Evolutionary conservation across 2,888 invertebrate genomes (phyloP), one percentile per base, ranked within the genome.

Genomic region (Polydesmus complanatus): DNA sequence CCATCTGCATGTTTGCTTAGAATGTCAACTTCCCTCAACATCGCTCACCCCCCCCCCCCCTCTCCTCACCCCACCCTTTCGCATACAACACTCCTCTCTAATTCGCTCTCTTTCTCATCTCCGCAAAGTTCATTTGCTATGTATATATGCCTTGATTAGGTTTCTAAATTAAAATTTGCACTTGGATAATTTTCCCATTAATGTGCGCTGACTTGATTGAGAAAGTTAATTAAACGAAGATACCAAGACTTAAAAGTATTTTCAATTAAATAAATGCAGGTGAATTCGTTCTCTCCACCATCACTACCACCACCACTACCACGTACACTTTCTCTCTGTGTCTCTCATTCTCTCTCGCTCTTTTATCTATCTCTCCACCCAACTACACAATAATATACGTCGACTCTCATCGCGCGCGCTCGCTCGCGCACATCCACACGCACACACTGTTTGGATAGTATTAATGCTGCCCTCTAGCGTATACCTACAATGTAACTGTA

Each of bases 151-250:
- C 58, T 55, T 63, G 63, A 63, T 63, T 63, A 61, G 58, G 58
- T 49, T 61, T 48, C 52, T 58, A 63, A 63, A 63, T 63, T 63
- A 63, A 63, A 63, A 63, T 63, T 63, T 61, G 63, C 63, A 63
- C 63, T 56, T 63, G 63, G 63, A 63, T 63, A 63, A 63, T 63
- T 63, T 63, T 63, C 63, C 61, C 63, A 63, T 63, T 63, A 63
- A 63, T 54, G 61, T 63, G 56, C 50, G 63, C 54, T 56, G 58
- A 56, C 63, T 57, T 63, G 63, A 63, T 63, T 57, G 61, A 56
- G 61, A 55, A 61, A 59, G 59, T 63, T 63, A 63, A 63, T 63
- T 63, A 63, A 58, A 61, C 53, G 57, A 51, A 59, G 61, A 61
- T 53, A 49, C 60, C 37, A 37, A 37, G 54, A 54, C 56, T 51